These are phyloP conservation scores for Tupaia chinensis DNA, from an alignment of 2,113 vertebrate species.

Conservation along the genomic window DNA sequence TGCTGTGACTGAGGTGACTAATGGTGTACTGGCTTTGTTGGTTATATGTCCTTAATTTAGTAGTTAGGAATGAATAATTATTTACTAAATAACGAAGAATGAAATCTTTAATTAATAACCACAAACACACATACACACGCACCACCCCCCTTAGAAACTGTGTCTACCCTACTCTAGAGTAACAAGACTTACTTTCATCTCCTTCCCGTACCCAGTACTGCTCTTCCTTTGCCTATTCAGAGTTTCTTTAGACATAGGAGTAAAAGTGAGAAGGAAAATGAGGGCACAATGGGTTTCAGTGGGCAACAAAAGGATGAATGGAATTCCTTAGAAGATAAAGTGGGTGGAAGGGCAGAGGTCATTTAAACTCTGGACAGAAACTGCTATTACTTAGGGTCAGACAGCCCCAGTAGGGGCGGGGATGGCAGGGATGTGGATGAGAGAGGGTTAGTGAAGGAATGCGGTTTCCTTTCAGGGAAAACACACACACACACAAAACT, in stretches of 20 bases:
- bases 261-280: constrained; percentile 76
- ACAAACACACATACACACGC: not conserved
- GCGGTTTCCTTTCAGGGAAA: constrained; percentile 72
- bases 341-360: constrained; percentile 87
- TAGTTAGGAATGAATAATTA: not conserved
- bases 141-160: not conserved
- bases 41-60: constrained; percentile 29
- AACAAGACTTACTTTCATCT: constrained; percentile 18
- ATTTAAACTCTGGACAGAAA: constrained; percentile 86
- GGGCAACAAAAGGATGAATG: constrained; percentile 85
- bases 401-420: not conserved
- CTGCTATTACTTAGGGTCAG: constrained; percentile 81
- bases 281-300: constrained; percentile 75
- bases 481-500: not conserved
- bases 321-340: constrained; percentile 87
- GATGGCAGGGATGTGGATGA: constrained; percentile 48
- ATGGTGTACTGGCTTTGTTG: not conserved
- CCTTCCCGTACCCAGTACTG: not conserved
- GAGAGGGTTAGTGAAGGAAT: constrained; percentile 69
- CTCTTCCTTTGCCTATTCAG: constrained; percentile 69
- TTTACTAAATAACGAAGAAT: not conserved
- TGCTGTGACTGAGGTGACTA: not conserved
- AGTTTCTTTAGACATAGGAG: constrained; percentile 68
- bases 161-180: not conserved
- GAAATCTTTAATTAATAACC: not conserved